Evolutionary conservation across 2,888 invertebrate species (phyloP).

Genomic region (Pycnomerus fuliginosus): DNA sequence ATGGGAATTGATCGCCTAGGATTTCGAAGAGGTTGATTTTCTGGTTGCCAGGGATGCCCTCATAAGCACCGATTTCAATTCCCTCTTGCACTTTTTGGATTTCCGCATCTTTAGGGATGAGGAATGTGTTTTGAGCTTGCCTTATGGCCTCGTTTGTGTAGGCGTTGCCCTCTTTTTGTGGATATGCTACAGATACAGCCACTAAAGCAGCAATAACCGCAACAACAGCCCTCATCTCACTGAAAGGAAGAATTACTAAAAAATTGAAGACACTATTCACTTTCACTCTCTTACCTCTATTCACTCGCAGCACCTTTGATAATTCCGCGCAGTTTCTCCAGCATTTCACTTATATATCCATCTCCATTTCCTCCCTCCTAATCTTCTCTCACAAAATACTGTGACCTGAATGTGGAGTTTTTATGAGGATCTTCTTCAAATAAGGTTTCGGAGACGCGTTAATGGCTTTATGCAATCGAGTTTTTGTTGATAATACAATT

Average conservation of each 20-base stretch:
- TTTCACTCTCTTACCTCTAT: constrained; percentile 27
- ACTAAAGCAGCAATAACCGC: constrained; percentile 45
- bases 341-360: constrained; percentile 28
- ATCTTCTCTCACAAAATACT: constrained; percentile 9
- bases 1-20: constrained; percentile 81
- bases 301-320: constrained; percentile 12
- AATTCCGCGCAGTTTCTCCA: constrained; percentile 26
- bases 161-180: constrained; percentile 77
- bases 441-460: neutral
- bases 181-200: constrained; percentile 59
- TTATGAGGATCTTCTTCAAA: constrained; percentile 6
- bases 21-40: constrained; percentile 81
- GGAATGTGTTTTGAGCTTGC: constrained; percentile 81
- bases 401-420: constrained; percentile 21
- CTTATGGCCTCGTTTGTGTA: constrained; percentile 85
- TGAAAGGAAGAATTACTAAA: neutral
- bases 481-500: too few relatives aligned
- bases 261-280: constrained; percentile 22
- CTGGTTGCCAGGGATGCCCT: constrained; percentile 83
- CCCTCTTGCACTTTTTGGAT: constrained; percentile 87
- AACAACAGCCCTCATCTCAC: neutral
- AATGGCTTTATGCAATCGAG: neutral
- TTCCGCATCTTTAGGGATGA: constrained; percentile 83
- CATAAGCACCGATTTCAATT: constrained; percentile 82
- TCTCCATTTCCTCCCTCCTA: constrained; percentile 11